phyloP scores from a whole-genome alignment of 2,797 vertebrate species.

The Morelia viridis region DNA sequence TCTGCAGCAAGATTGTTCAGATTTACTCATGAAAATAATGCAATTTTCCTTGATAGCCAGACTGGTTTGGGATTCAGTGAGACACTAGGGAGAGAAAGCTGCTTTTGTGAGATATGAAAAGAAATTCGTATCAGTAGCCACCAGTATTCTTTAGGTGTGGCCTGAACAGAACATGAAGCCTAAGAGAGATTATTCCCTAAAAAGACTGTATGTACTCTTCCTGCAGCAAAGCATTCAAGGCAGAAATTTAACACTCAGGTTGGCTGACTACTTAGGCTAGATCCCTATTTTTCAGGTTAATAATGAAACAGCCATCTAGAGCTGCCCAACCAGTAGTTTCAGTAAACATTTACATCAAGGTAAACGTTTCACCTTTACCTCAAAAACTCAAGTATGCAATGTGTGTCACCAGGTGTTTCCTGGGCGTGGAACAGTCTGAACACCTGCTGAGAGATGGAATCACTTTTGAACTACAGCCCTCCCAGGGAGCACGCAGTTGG shows the following conservation, averaged over 20 bases:
- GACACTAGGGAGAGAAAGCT: not conserved
- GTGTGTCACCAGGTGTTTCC: not conserved
- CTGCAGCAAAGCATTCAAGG: not conserved
- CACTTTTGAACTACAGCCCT: not conserved
- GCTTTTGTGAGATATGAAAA: not conserved
- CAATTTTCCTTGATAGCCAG: not conserved
- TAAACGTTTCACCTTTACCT: slow-evolving; percentile 17
- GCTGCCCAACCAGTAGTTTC: not conserved
- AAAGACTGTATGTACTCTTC: not conserved
- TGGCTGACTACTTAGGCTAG: not conserved
- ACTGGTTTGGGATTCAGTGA: not conserved
- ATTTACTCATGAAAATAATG: not conserved
- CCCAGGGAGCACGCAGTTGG: not conserved
- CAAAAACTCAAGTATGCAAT: not conserved
- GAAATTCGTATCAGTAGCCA: not conserved
- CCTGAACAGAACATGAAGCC: not conserved
- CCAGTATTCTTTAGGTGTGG: not conserved
- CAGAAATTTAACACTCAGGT: not conserved
- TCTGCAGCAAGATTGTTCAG: not conserved
- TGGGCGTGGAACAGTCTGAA: not conserved
- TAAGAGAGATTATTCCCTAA: not conserved
- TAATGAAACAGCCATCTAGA: not conserved
- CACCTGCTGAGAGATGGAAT: not conserved
- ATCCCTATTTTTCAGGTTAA: not conserved
- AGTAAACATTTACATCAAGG: not conserved